phyloP scores from a whole-genome alignment of 2,888 invertebrate species.

The Drosophila testacea region DNA sequence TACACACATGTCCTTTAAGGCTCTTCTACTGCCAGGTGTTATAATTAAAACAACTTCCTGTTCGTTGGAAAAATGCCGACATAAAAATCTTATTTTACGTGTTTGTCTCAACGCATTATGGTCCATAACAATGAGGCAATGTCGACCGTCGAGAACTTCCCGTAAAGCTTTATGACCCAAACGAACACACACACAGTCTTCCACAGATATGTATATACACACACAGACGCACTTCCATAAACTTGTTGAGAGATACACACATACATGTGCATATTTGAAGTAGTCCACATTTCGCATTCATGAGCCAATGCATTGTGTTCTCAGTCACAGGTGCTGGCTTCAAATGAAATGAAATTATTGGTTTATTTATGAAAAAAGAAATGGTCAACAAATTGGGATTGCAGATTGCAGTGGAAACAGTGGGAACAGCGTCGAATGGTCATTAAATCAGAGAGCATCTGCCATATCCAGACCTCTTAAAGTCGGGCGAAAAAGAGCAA shows the following conservation, averaged over 20 bases:
- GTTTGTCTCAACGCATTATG: conserved; percentile 58
- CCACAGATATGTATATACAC: background rate
- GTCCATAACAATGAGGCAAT: conserved; percentile 65
- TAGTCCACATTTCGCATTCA: conserved; percentile 17
- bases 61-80: conserved; percentile 33
- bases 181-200: conserved; percentile 7
- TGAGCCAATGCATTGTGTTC: conserved; percentile 33
- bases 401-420: conserved; percentile 38
- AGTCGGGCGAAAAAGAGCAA: background rate
- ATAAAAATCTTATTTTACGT: conserved; percentile 56
- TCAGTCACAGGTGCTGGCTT: conserved; percentile 62
- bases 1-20: background rate
- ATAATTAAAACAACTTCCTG: conserved; percentile 67
- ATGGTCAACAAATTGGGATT: conserved; percentile 70
- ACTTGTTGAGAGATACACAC: conserved; percentile 7
- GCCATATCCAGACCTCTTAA: background rate
- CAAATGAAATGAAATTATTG: conserved; percentile 74
- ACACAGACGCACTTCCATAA: background rate
- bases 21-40: conserved; percentile 39
- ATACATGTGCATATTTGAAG: conserved; percentile 29
- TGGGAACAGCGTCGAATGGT: conserved; percentile 8
- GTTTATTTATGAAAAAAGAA: conserved; percentile 69
- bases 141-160: conserved; percentile 34
- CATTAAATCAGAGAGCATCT: conserved; percentile 25
- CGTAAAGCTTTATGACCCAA: conserved; percentile 64